phyloP scores from a whole-genome alignment of 2,888 invertebrate species.

The Pachycephus smyrnensis region DNA sequence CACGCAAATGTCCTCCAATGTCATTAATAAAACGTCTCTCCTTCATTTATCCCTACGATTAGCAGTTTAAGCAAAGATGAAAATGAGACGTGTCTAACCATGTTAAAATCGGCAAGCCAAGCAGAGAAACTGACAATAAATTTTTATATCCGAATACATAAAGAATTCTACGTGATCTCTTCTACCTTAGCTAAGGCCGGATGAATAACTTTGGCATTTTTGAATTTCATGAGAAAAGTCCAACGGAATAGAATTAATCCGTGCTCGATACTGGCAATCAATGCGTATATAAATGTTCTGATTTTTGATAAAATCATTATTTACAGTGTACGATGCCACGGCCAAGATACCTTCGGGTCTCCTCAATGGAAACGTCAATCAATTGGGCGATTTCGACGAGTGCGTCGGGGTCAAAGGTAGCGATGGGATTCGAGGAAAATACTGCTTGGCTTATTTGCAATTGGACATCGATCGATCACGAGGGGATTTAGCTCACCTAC shows the following conservation, averaged over 20 bases:
- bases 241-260: not conserved
- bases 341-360: slow-evolving; percentile 78
- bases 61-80: not conserved
- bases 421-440: slow-evolving; percentile 72
- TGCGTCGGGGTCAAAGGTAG: slow-evolving; percentile 68
- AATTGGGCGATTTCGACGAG: slow-evolving; percentile 79
- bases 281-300: not conserved
- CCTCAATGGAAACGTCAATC: slow-evolving; percentile 77
- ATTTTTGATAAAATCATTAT: not conserved
- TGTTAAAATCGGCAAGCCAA: not conserved
- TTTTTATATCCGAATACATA: not conserved
- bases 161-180: not conserved
- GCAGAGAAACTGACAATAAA: not conserved
- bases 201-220: too few species aligned
- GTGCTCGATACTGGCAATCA: not conserved
- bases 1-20: not conserved
- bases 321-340: slow-evolving; percentile 78
- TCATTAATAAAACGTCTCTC: not conserved
- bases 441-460: slow-evolving; percentile 76
- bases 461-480: slow-evolving; percentile 69
- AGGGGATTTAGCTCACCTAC: slow-evolving; percentile 67
- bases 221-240: too few species aligned
- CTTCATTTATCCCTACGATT: not conserved
- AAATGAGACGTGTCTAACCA: not conserved
- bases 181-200: too few species aligned